Base-by-base conservation (phyloP, 2,113 vertebrate species). In the Amphiprion ocellaris region DNA sequence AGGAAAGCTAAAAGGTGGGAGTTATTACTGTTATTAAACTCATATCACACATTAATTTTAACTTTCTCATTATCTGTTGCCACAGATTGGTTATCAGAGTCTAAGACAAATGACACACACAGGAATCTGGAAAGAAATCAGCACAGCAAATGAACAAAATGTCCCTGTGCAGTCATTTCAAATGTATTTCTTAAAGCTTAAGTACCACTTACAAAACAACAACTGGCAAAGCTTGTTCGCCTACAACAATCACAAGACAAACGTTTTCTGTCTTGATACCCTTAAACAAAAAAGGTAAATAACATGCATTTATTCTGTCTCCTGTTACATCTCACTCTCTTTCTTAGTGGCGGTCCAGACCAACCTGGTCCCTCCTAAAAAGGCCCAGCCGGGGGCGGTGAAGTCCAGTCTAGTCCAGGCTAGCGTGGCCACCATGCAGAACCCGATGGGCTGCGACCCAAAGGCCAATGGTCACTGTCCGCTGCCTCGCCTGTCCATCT, bases 321-420 rank as follows among this genome's bases (percentile, higher is more conserved):
- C 67, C 41, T 77, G 49, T 74, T 52, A 41, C 33, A 37, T 69
- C 21, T 59, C 46, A 55, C 37, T 82, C 28, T 62, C 58, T 75
- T 41, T 92, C 16, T 10, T 30, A 99, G 98, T 97, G 96, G 96
- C 96, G 56, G 96, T 97, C 91, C 97, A 98, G 54, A 95, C 96
- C 82, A 94, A 94, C 87, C 74, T 94, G 90, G 88, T 84, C 19
- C 86, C 92, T 44, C 92, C 90, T 23, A 94, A 95, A 82, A 95
- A 95, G 91, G 70, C 69, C 54, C 92, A 94, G 86, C 15, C 93
- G 4, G 94, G 91, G 60, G 83, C 84, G 85, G 87, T 78, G 6
- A 94, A 95, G 84, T 94, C 94, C 9, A 94, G 77, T 24, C 82
- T 95, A 5, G 94, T 95, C 63, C 94, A 95, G 75, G 93, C 94